Evolutionary conservation across 2,113 vertebrate species (phyloP).

Genomic region (Todiramphus chloris): DNA sequence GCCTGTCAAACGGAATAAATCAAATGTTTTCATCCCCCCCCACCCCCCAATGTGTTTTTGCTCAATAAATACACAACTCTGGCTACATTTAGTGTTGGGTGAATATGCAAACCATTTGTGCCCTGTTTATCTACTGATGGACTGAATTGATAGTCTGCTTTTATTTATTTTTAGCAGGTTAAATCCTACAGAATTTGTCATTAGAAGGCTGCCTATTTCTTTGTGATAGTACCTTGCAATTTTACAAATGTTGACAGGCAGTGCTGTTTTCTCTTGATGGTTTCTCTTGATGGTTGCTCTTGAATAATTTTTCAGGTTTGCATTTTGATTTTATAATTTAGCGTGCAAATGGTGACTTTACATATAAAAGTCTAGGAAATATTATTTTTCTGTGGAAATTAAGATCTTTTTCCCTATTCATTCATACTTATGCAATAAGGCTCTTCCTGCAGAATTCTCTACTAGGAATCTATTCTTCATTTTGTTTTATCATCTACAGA

Average conservation of each 20-base stretch:
- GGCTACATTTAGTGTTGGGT: not conserved
- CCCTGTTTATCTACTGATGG: not conserved
- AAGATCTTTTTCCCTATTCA: not conserved
- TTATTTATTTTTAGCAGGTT: not conserved
- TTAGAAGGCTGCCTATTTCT: not conserved
- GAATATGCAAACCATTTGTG: not conserved
- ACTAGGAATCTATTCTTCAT: not conserved
- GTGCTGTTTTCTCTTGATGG: not conserved
- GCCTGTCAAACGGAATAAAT: not conserved
- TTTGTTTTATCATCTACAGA: not conserved
- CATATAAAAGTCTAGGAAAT: not conserved
- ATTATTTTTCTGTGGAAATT: not conserved
- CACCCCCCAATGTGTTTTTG: fast-evolving
- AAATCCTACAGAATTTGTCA: not conserved
- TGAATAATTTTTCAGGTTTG: not conserved
- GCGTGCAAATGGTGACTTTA: not conserved
- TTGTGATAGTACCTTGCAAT: not conserved
- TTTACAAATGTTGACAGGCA: not conserved
- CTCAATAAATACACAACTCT: not conserved
- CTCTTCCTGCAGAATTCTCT: not conserved
- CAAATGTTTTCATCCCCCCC: not conserved
- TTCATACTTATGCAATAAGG: not conserved
- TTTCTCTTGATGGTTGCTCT: not conserved
- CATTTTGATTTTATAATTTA: not conserved
- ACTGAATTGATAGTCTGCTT: not conserved